Evolutionary conservation across 2,888 invertebrate species (phyloP), one percentile per base, ranked within the genome.

Genomic region (Folsomia candida): DNA sequence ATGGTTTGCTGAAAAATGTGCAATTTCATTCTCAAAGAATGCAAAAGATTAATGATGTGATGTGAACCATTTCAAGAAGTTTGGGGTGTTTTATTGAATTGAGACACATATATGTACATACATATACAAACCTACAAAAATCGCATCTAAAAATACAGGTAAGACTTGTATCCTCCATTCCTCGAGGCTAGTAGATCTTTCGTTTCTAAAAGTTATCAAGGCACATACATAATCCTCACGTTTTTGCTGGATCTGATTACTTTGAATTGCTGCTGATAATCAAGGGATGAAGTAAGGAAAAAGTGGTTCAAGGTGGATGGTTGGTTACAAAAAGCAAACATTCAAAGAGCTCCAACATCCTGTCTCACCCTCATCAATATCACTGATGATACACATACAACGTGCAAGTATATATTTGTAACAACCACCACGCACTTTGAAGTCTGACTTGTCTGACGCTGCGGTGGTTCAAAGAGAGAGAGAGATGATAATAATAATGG

Each of bases 301-400:
- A 59, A 59, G 59, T 59, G 25, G 59, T 59, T 59, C 59, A 59
- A 59, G 59, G 59, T 59, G 59, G 59, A 59, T 37, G 24, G 57
- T 22, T 57, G 14, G 59, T 22, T 22, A 24, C 59, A 59, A 59
- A 59, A 59, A 25, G 59, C 26, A 59, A 59, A 59, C 37, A 37
- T 37, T 37, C 37, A 37, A 37, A 37, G 37, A 37, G 37, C 37
- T 37, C 37, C 37, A 37, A 37, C 59, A 59, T 59, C 59, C 59
- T 59, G 59, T 59, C 59, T 59, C 20, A 59, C 37, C 37, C 37
- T 37, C 37, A 37, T 37, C 37, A 37, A 37, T 37, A 37, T 37
- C 37, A 37, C 37, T 37, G 37, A 37, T 37, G 37, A 37, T 37
- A 14, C n/a, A n/a, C n/a, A 37, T 37, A 37, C 37, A 37, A 37